Evolutionary conservation across 2,888 invertebrate genomes (phyloP).

Genomic region (Drosophila antonietae): DNA sequence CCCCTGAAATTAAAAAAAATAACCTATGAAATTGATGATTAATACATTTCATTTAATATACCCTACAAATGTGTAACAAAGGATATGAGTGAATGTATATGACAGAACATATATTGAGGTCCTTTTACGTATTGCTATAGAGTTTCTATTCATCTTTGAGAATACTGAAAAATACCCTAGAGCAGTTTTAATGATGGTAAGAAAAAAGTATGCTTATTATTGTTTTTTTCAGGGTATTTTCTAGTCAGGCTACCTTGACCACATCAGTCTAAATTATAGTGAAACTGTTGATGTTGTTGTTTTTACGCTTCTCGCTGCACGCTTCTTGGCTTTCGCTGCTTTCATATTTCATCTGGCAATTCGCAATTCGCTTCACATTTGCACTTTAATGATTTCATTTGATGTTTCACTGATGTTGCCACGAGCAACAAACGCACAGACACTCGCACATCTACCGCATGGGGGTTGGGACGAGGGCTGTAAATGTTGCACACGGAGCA

Average conservation of each 20-base stretch:
- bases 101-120: too few relatives aligned
- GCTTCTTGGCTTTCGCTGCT: slow-evolving; percentile 15
- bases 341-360: slow-evolving; percentile 43
- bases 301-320: slow-evolving; percentile 4
- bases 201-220: too few relatives aligned
- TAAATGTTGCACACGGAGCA: slow-evolving; percentile 16
- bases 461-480: slow-evolving; percentile 13
- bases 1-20: slow-evolving; percentile 13
- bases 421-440: slow-evolving; percentile 27
- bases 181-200: too few relatives aligned
- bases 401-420: slow-evolving; percentile 50
- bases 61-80: background rate
- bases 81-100: background rate
- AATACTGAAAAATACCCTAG: too few relatives aligned
- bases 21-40: slow-evolving; percentile 55
- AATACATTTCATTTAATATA: slow-evolving; percentile 59
- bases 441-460: background rate
- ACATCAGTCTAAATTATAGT: slow-evolving; percentile 7
- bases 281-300: slow-evolving; percentile 12
- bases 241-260: background rate
- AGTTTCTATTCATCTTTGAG: too few relatives aligned
- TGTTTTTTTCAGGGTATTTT: background rate
- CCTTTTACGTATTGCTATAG: too few relatives aligned
- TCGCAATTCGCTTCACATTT: slow-evolving; percentile 76
- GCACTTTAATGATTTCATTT: slow-evolving; percentile 76